Evolutionary conservation across 2,888 invertebrate species (phyloP).

Genomic region (Mythimna vitellina): DNA sequence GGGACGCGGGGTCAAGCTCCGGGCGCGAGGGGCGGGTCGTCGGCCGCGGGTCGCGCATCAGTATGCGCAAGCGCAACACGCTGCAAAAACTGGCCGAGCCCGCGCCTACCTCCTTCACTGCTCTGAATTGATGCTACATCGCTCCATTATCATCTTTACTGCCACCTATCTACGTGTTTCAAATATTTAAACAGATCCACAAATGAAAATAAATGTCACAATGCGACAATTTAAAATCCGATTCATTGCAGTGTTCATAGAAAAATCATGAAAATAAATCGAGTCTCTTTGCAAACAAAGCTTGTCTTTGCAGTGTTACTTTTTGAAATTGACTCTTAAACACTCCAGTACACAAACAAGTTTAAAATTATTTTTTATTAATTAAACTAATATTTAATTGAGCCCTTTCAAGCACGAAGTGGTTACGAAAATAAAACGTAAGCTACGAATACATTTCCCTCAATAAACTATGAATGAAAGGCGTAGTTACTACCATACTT

Average conservation of each 20-base stretch:
- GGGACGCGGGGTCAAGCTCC: constrained; percentile 86
- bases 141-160: constrained; percentile 69
- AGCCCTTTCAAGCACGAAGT: neutral
- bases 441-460: constrained; percentile 22
- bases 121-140: constrained; percentile 75
- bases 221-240: constrained; percentile 26
- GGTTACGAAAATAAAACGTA: constrained; percentile 3
- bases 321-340: constrained; percentile 7
- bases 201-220: constrained; percentile 49
- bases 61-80: constrained; percentile 80
- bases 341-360: neutral
- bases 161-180: constrained; percentile 59
- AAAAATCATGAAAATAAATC: constrained; percentile 16
- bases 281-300: constrained; percentile 13
- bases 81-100: constrained; percentile 78
- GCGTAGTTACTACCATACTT: constrained; percentile 21
- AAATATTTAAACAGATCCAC: constrained; percentile 57
- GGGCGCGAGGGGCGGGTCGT: constrained; percentile 77
- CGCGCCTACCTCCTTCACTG: constrained; percentile 54
- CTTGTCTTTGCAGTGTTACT: constrained; percentile 1
- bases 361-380: neutral
- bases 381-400: neutral
- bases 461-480: constrained; percentile 42
- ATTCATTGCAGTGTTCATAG: constrained; percentile 25
- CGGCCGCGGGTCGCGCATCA: constrained; percentile 79